Evolutionary conservation across 2,888 invertebrate species (phyloP), one percentile per base, ranked within the genome.

Genomic region (Cecidostiba fungosa): DNA sequence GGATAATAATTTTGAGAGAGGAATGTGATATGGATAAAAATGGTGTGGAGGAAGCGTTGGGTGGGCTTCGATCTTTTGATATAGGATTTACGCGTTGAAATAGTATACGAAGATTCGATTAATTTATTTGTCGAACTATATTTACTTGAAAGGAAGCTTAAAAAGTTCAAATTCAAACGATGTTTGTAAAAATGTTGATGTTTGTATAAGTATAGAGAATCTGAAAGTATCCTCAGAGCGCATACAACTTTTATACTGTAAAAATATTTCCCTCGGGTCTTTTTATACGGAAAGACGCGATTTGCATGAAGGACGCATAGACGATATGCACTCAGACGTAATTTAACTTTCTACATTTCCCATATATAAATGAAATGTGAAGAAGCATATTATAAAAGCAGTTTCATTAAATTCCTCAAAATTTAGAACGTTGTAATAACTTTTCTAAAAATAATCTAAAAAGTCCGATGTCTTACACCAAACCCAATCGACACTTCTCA

Each of bases 271-370:
- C 26, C 66, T 19, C 66, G 29, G 4, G 26, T 43, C 26, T 43
- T 59, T 62, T 66, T 5, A 59, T n/a, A n/a, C 12, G 66, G 26
- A 19, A 77, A 66, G 43, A 43, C 16, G 43, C 43, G 12, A 43
- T 77, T 77, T 66, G 36, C 77, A 77, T 77, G 66, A 77, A 77
- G 39, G 66, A 66, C 3, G 29, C 77, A 26, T 14, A 23, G 19
- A 1, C 14, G 50, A 23, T 66, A 8, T 43, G 36, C 66, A 39
- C 66, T 77, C 77, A 39, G 43, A 12, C 36, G 16, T 59, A 77
- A 77, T 77, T 43, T 43, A 66, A 77, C 62, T 66, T 43, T 43
- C 23, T 26, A 6, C n/a, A 59, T 23, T 6, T 54, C 19, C 32
- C n/a, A n/a, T 19, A 23, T 5, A 26, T 12, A 26, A 47, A n/a